phyloP scores from a whole-genome alignment of 1,140 invertebrate genomes.

The Lethrus apterus region DNA sequence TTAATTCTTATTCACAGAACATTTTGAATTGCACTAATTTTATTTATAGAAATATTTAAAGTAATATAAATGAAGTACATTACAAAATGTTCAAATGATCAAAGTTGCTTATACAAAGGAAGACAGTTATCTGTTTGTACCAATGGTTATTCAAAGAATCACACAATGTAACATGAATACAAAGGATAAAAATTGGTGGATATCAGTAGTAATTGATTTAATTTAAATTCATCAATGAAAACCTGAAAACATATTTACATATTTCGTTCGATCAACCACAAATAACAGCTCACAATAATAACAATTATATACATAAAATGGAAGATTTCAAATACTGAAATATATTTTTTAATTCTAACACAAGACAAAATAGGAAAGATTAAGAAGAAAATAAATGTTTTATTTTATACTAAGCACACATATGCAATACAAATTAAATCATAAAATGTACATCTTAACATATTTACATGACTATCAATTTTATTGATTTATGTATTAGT shows the following conservation, averaged over 20 bases:
- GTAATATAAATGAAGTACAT: too few species aligned
- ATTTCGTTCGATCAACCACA: conserved; percentile 1
- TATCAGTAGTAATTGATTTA: too few species aligned
- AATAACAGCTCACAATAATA: conserved; percentile 9
- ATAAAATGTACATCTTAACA: conserved; percentile 8
- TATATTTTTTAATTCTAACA: conserved; percentile 9
- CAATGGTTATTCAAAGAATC: too few species aligned
- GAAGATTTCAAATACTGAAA: conserved; percentile 14
- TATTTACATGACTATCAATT: conserved; percentile 11
- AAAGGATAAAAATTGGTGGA: too few species aligned
- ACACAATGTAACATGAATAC: too few species aligned
- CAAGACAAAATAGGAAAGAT: conserved; percentile 5
- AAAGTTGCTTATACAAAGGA: too few species aligned
- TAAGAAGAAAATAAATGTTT: conserved; percentile 5
- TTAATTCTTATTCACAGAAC: too few species aligned
- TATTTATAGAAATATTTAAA: too few species aligned
- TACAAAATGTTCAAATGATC: too few species aligned
- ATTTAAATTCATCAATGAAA: too few species aligned
- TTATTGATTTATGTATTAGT: conserved; percentile 1
- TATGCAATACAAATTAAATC: conserved; percentile 6
- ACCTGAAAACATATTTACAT: conserved; percentile 12
- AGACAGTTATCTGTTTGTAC: too few species aligned
- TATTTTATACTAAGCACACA: conserved; percentile 1
- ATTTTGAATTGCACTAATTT: too few species aligned
- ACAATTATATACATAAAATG: conserved; percentile 3